Evolutionary conservation across 1,140 invertebrate species (phyloP).

Genomic region (Asbolus verrucosus): DNA sequence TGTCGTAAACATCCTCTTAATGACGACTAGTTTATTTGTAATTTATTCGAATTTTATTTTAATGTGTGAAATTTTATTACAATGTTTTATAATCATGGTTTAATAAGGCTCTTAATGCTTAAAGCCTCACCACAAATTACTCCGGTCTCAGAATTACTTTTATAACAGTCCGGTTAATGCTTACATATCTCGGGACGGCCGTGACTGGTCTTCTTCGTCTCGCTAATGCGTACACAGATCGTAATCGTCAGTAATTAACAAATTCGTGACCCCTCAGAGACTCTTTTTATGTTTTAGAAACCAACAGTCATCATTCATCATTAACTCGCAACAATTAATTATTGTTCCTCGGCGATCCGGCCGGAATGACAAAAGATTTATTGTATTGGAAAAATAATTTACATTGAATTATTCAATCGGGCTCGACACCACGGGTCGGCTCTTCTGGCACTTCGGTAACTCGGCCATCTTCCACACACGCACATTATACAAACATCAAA

Average conservation of each 20-base stretch:
- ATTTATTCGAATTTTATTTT: conserved; percentile 67
- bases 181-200: conserved; percentile 22
- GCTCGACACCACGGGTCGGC: conserved; percentile 54
- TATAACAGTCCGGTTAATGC: conserved; percentile 39
- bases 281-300: conserved; percentile 60
- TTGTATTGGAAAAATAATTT: conserved; percentile 62
- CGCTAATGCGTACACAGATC: conserved; percentile 43
- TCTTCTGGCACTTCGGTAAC: too few relatives aligned
- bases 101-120: conserved; percentile 64
- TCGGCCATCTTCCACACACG: too few relatives aligned
- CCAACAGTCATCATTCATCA: conserved; percentile 63
- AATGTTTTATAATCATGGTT: conserved; percentile 66
- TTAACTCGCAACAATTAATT: conserved; percentile 64
- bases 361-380: conserved; percentile 63
- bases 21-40: conserved; percentile 65
- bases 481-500: too few relatives aligned
- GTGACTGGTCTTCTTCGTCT: conserved; percentile 14
- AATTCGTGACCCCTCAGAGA: conserved; percentile 61
- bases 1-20: conserved; percentile 65
- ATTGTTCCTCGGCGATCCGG: conserved; percentile 56
- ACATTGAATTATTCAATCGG: conserved; percentile 62
- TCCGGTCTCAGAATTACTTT: conserved; percentile 53
- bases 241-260: conserved; percentile 61
- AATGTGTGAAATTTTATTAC: conserved; percentile 66
- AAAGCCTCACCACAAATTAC: conserved; percentile 61